phyloP scores from a whole-genome alignment of 1,140 invertebrate genomes.

The Lamellibrachia luymesi region DNA sequence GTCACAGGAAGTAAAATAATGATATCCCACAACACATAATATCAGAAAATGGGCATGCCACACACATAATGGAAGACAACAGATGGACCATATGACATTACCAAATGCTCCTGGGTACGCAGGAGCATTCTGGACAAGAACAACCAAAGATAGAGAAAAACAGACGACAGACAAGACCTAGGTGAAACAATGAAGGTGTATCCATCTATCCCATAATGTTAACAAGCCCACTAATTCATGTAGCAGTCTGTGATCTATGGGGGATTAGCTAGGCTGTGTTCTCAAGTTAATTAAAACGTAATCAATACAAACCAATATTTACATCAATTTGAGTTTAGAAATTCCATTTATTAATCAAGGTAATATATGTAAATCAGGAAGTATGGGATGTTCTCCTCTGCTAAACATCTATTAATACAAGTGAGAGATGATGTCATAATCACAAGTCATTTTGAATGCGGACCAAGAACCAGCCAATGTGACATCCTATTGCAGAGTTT shows the following conservation, averaged over 20 bases:
- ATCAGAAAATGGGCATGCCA: too few relatives aligned
- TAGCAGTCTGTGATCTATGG: background rate
- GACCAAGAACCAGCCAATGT: background rate
- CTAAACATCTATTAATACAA: background rate
- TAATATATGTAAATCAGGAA: background rate
- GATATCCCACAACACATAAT: too few relatives aligned
- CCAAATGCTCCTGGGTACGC: too few relatives aligned
- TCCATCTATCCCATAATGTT: background rate
- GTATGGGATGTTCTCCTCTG: background rate
- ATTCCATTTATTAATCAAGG: background rate
- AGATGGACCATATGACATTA: too few relatives aligned
- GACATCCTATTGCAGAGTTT: background rate
- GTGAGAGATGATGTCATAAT: background rate
- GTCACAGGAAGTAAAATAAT: too few relatives aligned
- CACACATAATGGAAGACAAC: too few relatives aligned
- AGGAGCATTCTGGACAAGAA: too few relatives aligned
- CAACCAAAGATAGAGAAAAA: too few relatives aligned
- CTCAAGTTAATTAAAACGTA: background rate
- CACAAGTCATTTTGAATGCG: background rate
- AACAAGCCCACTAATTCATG: background rate
- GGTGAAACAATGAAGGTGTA: too few relatives aligned
- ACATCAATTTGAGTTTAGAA: background rate
- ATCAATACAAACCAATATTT: background rate
- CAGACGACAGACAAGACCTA: too few relatives aligned
- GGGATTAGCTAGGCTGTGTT: background rate